Base-by-base conservation (phyloP, 2,888 invertebrate genomes). In the Teinopalpus imperialis region DNA sequence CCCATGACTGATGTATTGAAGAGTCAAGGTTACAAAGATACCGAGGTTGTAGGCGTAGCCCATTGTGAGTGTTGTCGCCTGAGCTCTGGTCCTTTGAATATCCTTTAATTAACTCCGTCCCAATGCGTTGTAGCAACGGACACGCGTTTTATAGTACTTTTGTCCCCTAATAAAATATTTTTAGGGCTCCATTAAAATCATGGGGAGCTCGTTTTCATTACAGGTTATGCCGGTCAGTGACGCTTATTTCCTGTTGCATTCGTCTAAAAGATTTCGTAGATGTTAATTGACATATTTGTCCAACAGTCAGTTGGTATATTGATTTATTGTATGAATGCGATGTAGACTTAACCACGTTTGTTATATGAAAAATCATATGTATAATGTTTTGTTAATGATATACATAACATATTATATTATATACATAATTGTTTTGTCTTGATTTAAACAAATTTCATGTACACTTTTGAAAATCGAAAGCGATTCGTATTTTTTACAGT, bases 91-190 rank as follows among this genome's bases (percentile, higher is more conserved):
- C 42, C 42, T 48, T 43, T 55, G 59, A 47, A 51, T 54, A 57
- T 56, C 60, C 57, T 63, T 59, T 63, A 65, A 65, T 65, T 61
- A 57, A 53, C 52, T 43, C 43, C 42, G 29, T 49, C 44, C 30
- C 52, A 44, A 40, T 39, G 42, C 40, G 23, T 18, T 23, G 9
- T 27, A 24, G 40, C 40, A 40, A 40, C 34, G 34, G 12, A 20
- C 8, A 26, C 8, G 13, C 6, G 23, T 37, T 44, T 43, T 43
- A 30, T 43, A 36, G 23, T 27, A 16, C 14, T 26, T 32, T 31
- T 20, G 24, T 39, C 21, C 27, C 27, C 14, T 26, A 45, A 40
- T 39, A 29, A 45, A 45, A 45, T 39, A 27, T 39, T 39, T 36
- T 45, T 26, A 34, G 31, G 21, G 32, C 34, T 31, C 40, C 29